Evolutionary conservation across 2,113 vertebrate species (phyloP).

Genomic region (Zapornia atra): DNA sequence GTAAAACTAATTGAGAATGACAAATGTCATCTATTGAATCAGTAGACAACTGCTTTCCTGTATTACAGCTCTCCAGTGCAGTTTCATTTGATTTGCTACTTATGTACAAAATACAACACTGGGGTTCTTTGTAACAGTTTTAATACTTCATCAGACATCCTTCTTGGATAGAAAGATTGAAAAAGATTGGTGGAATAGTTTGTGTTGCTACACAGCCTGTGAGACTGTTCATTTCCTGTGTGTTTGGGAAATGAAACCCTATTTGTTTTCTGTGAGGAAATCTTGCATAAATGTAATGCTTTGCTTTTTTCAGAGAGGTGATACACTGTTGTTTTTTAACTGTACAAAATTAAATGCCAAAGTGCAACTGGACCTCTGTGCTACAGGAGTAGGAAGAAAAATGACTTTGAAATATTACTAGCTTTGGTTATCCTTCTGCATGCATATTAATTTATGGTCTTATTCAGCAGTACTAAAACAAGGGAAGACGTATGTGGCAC

Average conservation of each 20-base stretch:
- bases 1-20: constrained; percentile 8
- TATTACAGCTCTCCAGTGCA: background rate
- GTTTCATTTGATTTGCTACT: background rate
- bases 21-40: background rate
- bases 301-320: background rate
- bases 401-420: background rate
- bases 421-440: background rate
- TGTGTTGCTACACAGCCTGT: background rate
- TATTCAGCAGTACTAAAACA: background rate
- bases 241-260: background rate
- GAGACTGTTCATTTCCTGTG: background rate
- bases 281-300: background rate
- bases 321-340: background rate
- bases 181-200: background rate
- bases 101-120: background rate
- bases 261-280: background rate
- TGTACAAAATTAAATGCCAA: background rate
- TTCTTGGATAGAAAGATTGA: background rate
- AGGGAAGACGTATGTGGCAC: background rate
- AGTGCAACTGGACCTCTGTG: background rate
- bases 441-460: background rate
- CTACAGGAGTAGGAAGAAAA: background rate
- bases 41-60: background rate
- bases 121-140: background rate
- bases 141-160: background rate